Evolutionary conservation across 2,888 invertebrate species (phyloP).

Genomic region (Philereme transversata): DNA sequence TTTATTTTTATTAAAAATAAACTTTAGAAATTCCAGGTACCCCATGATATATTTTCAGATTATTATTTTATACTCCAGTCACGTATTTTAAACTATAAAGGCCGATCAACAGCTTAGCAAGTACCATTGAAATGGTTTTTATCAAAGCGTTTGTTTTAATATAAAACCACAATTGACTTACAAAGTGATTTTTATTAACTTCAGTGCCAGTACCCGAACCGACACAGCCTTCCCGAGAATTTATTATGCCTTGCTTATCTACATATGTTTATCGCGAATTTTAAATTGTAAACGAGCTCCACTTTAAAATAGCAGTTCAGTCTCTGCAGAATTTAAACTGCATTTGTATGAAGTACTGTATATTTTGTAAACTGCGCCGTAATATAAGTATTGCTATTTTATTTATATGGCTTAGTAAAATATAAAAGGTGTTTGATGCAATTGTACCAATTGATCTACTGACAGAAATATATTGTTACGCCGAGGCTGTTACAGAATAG

Average conservation of each 20-base stretch:
- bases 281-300: conserved; percentile 77
- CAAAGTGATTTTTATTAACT: conserved; percentile 70
- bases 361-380: background rate
- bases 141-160: conserved; percentile 1
- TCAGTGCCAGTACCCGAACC: conserved; percentile 44
- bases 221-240: conserved; percentile 59
- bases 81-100: background rate
- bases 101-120: background rate
- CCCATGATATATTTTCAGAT: background rate
- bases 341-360: conserved; percentile 41
- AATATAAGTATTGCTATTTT: too few relatives aligned
- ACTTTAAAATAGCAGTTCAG: conserved; percentile 61
- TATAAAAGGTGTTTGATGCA: too few relatives aligned
- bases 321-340: conserved; percentile 54
- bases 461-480: too few relatives aligned
- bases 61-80: background rate
- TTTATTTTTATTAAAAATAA: too few relatives aligned
- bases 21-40: too few relatives aligned
- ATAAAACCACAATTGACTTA: conserved; percentile 49
- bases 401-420: too few relatives aligned
- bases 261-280: conserved; percentile 77
- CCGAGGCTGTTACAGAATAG: too few relatives aligned
- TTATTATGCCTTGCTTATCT: conserved; percentile 72
- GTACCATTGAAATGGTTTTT: conserved; percentile 5
- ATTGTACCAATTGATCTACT: too few relatives aligned